A percentile compares a stretch with the other conserved stretches of the same genome.
These are phyloP conservation scores for Autographa pulchrina DNA, from an alignment of 2,888 invertebrate genomes.

Conservation along the genomic window DNA sequence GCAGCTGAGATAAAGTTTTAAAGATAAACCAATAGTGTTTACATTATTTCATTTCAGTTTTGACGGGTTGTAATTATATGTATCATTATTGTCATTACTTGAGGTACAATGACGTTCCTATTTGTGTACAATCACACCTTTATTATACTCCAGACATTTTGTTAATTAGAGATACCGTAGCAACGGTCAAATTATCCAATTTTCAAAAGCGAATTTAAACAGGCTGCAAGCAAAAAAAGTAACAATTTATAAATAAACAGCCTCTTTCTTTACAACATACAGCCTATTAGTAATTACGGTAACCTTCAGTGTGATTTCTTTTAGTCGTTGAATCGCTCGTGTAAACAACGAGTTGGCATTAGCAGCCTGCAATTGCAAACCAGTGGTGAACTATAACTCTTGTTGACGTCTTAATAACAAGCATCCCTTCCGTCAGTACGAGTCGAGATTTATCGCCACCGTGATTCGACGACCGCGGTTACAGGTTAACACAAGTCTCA, in stretches of 20 bases:
- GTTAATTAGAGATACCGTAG: background rate
- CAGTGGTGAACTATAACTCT: constrained; percentile 69
- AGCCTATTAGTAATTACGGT: constrained; percentile 39
- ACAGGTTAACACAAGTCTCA: constrained; percentile 33
- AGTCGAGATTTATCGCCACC: constrained; percentile 64
- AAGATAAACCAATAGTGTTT: constrained; percentile 60
- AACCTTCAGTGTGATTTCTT: constrained; percentile 44
- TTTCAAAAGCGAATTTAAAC: background rate
- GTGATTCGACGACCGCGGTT: constrained; percentile 29
- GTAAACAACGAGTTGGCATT: constrained; percentile 58
- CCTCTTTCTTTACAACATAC: constrained; percentile 25
- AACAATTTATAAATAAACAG: constrained; percentile 3
- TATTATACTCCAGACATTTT: background rate
- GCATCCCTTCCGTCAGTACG: constrained; percentile 64
- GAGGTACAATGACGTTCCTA: constrained; percentile 21
- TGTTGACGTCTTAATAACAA: constrained; percentile 73
- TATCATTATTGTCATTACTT: constrained; percentile 49
- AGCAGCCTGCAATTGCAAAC: constrained; percentile 53
- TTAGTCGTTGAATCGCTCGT: constrained; percentile 31
- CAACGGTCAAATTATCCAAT: background rate
- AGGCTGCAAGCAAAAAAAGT: background rate
- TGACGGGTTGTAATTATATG: constrained; percentile 48
- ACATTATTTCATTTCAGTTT: constrained; percentile 53
- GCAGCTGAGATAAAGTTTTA: constrained; percentile 70
- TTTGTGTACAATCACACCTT: constrained; percentile 15